A percentile compares a stretch with the other conserved stretches of the same genome.
Evolutionary conservation across 2,888 invertebrate species (phyloP).

Genomic region (Lepas anatifera): DNA sequence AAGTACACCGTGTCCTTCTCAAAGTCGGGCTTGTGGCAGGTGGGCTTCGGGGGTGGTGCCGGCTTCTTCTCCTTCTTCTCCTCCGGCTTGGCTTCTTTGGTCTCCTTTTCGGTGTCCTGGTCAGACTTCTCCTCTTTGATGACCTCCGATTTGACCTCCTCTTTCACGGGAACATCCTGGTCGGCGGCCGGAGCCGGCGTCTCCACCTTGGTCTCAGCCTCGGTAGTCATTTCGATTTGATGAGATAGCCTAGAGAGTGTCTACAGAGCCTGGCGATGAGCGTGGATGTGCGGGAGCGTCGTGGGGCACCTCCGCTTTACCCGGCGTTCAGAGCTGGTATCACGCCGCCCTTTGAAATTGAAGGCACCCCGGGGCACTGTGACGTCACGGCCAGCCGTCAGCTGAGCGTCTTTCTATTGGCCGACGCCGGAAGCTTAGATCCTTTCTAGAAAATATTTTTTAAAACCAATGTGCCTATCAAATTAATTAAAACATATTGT

Average conservation of each 20-base stretch:
- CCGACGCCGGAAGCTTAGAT: not conserved
- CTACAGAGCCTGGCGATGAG: not conserved
- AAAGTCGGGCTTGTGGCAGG: slow-evolving; percentile 74
- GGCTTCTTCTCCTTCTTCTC: slow-evolving; percentile 25
- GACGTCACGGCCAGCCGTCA: not conserved
- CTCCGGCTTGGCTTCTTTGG: slow-evolving; percentile 24
- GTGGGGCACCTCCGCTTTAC: not conserved
- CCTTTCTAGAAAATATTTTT: too few species aligned
- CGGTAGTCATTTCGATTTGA: slow-evolving; percentile 23
- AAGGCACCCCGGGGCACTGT: not conserved
- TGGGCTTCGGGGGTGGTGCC: slow-evolving; percentile 51
- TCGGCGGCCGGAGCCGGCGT: slow-evolving; percentile 14
- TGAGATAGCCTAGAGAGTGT: not conserved
- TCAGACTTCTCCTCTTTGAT: slow-evolving; percentile 26
- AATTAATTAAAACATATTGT: too few species aligned
- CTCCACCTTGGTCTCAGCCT: slow-evolving; percentile 25
- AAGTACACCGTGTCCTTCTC: slow-evolving; percentile 88
- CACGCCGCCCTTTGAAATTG: slow-evolving; percentile 1
- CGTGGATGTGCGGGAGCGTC: too few species aligned
- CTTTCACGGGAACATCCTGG: slow-evolving; percentile 25
- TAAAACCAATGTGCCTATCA: too few species aligned
- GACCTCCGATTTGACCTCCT: slow-evolving; percentile 25
- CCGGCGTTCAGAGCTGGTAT: not conserved
- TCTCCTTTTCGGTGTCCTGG: slow-evolving; percentile 25
- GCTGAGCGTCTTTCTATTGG: not conserved